These are phyloP conservation scores for Etheostoma cragini DNA, from an alignment of 2,113 vertebrate genomes.

Conservation along the genomic window DNA sequence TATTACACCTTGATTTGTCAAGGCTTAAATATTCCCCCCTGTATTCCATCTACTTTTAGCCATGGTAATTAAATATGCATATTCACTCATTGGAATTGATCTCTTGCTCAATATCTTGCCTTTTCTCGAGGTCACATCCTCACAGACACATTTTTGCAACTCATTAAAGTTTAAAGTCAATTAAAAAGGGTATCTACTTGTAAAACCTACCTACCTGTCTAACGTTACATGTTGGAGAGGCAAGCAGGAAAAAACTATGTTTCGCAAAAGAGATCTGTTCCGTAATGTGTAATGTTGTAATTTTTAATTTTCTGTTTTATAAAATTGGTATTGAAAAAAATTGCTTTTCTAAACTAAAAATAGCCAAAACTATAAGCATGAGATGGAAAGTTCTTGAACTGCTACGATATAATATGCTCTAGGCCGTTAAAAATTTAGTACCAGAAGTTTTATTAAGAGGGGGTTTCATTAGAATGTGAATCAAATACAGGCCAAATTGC, in stretches of 20 bases:
- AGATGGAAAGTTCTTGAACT: background rate
- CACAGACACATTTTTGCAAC: constrained; percentile 39
- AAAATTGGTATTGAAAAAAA: too few relatives aligned
- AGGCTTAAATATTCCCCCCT: background rate
- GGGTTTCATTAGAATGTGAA: background rate
- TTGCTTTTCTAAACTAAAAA: too few relatives aligned
- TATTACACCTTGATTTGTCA: background rate
- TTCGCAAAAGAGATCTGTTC: too few relatives aligned
- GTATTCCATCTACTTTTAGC: background rate
- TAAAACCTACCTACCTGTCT: too few relatives aligned
- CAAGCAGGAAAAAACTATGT: too few relatives aligned
- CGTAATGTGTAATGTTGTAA: too few relatives aligned
- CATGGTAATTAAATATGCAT: constrained; percentile 22
- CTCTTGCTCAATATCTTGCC: constrained; percentile 9
- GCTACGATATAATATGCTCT: too few relatives aligned
- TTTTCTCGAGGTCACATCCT: constrained; percentile 21
- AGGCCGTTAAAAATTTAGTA: background rate
- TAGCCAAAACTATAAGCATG: background rate
- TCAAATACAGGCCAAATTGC: background rate
- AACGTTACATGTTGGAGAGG: too few relatives aligned
- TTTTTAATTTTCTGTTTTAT: too few relatives aligned
- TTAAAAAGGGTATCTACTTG: background rate
- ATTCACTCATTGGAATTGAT: constrained; percentile 14
- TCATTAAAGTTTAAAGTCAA: constrained; percentile 10
- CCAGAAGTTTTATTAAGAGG: background rate